Evolutionary conservation across 2,888 invertebrate genomes (phyloP).

Genomic region (Coecobrya sp.): DNA sequence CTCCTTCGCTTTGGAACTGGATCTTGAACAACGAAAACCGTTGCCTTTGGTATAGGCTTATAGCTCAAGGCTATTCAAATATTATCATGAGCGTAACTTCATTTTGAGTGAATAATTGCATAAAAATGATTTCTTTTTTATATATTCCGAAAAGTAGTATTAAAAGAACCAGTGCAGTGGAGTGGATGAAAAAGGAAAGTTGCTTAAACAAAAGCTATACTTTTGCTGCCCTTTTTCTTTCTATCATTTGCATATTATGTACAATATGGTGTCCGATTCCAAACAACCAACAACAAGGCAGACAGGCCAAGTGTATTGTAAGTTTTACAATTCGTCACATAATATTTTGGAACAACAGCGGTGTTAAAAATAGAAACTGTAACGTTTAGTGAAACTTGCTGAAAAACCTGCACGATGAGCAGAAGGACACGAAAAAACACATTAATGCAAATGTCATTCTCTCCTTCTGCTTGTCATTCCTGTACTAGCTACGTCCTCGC

Average conservation of each 20-base stretch:
- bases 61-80: slow-evolving; percentile 17
- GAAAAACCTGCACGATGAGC: background rate
- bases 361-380: slow-evolving; percentile 14
- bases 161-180: background rate
- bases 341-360: background rate
- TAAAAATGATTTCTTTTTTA: slow-evolving; percentile 17
- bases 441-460: slow-evolving; percentile 53
- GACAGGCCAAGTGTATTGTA: background rate
- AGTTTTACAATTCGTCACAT: slow-evolving; percentile 17
- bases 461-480: slow-evolving; percentile 14
- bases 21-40: background rate
- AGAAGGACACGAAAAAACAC: slow-evolving; percentile 45
- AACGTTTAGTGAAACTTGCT: background rate
- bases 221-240: background rate
- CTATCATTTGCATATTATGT: background rate
- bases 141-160: background rate
- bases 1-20: background rate
- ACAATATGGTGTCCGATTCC: slow-evolving; percentile 11
- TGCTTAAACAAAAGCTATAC: background rate
- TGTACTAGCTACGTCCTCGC: background rate
- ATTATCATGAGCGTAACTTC: background rate
- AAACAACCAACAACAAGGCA: background rate
- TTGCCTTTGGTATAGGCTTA: background rate
- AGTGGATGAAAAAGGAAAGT: background rate
- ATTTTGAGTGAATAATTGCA: slow-evolving; percentile 44